These are phyloP conservation scores for Tiaroga cobitis DNA, from an alignment of 2,797 vertebrate genomes.

Conservation along the genomic window DNA sequence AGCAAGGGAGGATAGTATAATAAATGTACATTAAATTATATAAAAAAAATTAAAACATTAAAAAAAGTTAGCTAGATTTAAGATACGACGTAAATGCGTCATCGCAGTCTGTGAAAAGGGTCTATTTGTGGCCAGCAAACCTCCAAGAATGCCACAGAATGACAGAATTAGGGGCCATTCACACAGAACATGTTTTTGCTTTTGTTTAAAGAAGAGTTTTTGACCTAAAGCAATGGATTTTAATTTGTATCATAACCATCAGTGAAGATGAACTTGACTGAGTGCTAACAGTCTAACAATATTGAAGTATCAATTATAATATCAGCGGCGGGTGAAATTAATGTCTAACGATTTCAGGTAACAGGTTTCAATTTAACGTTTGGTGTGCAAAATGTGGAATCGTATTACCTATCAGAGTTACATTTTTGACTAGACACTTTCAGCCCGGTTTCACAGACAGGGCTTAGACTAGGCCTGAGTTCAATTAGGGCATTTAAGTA, in stretches of 20 bases:
- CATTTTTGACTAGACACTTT: not conserved
- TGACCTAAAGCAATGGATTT: constrained; percentile 1
- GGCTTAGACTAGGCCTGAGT: too few relatives aligned
- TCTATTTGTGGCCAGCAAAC: not conserved
- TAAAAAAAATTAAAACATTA: not conserved
- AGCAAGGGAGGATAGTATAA: not conserved
- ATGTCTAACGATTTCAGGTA: not conserved
- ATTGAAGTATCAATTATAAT: not conserved
- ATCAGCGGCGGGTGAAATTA: not conserved
- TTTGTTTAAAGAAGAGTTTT: not conserved
- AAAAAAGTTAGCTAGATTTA: too few relatives aligned
- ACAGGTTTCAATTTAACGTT: not conserved
- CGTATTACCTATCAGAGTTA: not conserved
- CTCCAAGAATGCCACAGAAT: not conserved
- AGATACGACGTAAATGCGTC: too few relatives aligned
- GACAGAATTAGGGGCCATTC: not conserved
- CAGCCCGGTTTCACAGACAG: too few relatives aligned
- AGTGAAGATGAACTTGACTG: not conserved
- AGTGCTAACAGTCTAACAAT: not conserved
- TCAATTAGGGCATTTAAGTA: not conserved
- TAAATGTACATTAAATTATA: not conserved
- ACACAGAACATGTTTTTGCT: not conserved
- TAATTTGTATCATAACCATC: not conserved
- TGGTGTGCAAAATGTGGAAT: not conserved
- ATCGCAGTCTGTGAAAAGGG: too few relatives aligned